Conservation (phyloP, 2,888 invertebrate genomes). For the Sussaba pulchella region DNA sequence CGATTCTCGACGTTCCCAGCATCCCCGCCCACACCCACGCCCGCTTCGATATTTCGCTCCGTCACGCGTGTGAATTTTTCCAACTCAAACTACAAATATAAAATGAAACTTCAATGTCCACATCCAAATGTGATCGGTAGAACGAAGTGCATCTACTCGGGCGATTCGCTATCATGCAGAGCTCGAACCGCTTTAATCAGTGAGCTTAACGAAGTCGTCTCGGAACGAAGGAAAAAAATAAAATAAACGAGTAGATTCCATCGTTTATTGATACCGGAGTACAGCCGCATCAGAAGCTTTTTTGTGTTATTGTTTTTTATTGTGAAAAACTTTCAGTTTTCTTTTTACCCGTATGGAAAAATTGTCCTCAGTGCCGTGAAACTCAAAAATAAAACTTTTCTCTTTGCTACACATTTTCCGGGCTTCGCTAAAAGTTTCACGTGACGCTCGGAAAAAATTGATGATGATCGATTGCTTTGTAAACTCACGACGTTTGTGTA, state of each 20-base stretch:
- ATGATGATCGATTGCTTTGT: not conserved
- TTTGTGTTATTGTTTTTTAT: not conserved
- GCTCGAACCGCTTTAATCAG: slow-evolving; percentile 37
- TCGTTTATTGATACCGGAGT: not conserved
- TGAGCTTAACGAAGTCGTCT: slow-evolving; percentile 1
- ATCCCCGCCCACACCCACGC: slow-evolving; percentile 42
- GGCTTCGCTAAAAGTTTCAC: not conserved
- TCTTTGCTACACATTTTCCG: not conserved
- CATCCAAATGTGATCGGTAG: not conserved
- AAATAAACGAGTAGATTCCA: not conserved
- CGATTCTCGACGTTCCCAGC: slow-evolving; percentile 13
- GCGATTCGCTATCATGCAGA: not conserved
- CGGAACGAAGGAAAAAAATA: slow-evolving; percentile 8
- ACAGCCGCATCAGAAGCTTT: not conserved
- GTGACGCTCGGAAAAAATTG: not conserved
- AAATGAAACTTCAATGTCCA: slow-evolving; percentile 31
- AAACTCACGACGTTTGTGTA: not conserved
- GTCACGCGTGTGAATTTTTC: slow-evolving; percentile 1
- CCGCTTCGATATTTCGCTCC: slow-evolving; percentile 14
- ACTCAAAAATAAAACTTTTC: not conserved
- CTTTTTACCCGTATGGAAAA: not conserved
- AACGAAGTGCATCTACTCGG: slow-evolving; percentile 1
- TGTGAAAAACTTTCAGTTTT: not conserved
- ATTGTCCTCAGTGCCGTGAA: not conserved
- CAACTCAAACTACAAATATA: not conserved